These are phyloP conservation scores for Bombus soroeensis DNA, from an alignment of 1,140 invertebrate genomes.

Conservation along the genomic window DNA sequence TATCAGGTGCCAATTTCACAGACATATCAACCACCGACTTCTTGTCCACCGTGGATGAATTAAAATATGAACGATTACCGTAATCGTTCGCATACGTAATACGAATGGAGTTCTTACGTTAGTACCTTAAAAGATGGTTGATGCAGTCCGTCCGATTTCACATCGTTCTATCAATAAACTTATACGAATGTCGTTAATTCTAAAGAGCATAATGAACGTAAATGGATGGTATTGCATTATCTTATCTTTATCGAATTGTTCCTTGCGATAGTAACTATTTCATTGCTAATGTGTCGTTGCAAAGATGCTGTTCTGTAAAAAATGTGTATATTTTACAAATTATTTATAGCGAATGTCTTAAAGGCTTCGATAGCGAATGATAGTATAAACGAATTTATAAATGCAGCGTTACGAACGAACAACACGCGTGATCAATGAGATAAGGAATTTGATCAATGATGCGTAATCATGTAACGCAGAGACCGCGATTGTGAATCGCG, in stretches of 20 bases:
- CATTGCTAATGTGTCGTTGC: constrained; percentile 17
- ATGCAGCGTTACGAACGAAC: not conserved
- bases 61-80: too few relatives aligned
- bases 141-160: constrained; percentile 30
- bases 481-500: not conserved
- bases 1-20: constrained; percentile 76
- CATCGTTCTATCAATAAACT: not conserved
- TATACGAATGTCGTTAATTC: not conserved
- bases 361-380: constrained; percentile 20
- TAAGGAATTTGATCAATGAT: not conserved
- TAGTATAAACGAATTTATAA: constrained; percentile 17
- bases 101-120: constrained; percentile 22
- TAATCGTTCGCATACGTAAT: too few relatives aligned
- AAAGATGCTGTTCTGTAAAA: constrained; percentile 49
- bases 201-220: not conserved
- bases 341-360: constrained; percentile 48
- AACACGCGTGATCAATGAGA: not conserved
- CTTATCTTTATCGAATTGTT: constrained; percentile 53
- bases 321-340: constrained; percentile 52
- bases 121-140: constrained; percentile 43
- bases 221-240: constrained; percentile 38
- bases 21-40: constrained; percentile 72
- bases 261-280: constrained; percentile 38
- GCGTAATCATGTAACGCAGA: constrained; percentile 25
- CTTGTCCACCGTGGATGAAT: constrained; percentile 78